Evolutionary conservation across 2,797 vertebrate species (phyloP), one percentile per base, ranked within the genome.

Genomic region (Enteromius fasciolatus): DNA sequence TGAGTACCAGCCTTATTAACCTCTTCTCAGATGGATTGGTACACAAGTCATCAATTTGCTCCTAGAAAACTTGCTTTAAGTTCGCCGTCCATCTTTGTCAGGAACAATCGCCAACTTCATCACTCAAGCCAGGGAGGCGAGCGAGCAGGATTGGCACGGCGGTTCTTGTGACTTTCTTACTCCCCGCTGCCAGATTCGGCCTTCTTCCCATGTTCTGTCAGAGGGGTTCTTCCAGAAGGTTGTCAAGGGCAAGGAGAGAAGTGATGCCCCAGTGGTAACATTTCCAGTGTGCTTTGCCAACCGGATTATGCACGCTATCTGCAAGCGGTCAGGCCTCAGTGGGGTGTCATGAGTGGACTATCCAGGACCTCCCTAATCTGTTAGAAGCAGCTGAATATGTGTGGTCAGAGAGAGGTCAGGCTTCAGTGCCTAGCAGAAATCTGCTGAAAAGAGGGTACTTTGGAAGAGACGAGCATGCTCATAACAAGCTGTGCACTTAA

Each of bases 1-100:
- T 93, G 93, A 95, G 90, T 75, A 88, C 91, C 91, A 91, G 93
- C 93, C 93, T 94, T 94, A 95, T 95, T 95, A 94, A 93, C 88
- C 90, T 91, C 90, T 91, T 94, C 92, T 92, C 90, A 86, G 87
- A 89, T 87, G 91, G 91, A 90, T 88, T 89, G 91, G 91, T 90
- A 93, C 93, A 92, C 90, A 93, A 93, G 90, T 91, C 86, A 90
- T 88, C 90, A 87, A 90, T 87, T 91, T 91, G 89, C 88, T 90
- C 81, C 20, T 85, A 91, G 90, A 88, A 66, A 87, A 87, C 86
- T 68, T 83, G 83, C 80, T 75, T 92, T 90, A 92, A 90, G 87
- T 88, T 89, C 74, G 70, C 89, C 91, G 95, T 96, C 92, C 91
- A 85, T 96, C 95, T 95, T 91, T 92, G 95, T 95, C 94, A 89